phyloP scores from a whole-genome alignment of 2,113 vertebrate genomes.

The Rhinoptilus africanus region DNA sequence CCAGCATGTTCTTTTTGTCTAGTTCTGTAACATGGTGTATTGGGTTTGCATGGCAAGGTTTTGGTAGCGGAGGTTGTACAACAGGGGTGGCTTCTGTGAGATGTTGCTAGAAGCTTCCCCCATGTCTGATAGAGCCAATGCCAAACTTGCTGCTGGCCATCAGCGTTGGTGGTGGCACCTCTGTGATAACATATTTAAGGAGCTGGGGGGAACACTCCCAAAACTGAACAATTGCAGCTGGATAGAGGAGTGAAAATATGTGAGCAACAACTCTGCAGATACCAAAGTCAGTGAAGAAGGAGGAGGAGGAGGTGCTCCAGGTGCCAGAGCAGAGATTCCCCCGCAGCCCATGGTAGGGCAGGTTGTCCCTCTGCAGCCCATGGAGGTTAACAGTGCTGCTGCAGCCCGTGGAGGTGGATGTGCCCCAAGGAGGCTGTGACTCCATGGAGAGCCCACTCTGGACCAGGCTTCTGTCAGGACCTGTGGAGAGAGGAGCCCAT shows the following conservation, averaged over 20 bases:
- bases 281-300: not conserved
- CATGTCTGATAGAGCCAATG: rapidly evolving
- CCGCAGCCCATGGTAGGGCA: not conserved
- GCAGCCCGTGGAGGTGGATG: not conserved
- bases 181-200: not conserved
- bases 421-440: not conserved
- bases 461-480: not conserved
- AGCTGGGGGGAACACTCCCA: no score
- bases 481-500: not conserved
- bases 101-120: not conserved
- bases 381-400: not conserved
- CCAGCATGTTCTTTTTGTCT: not conserved
- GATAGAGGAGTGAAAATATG: not conserved
- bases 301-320: not conserved
- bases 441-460: rapidly evolving
- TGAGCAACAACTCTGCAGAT: not conserved
- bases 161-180: not conserved
- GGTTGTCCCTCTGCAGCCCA: not conserved
- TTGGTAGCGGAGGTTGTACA: not conserved
- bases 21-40: not conserved
- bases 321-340: not conserved
- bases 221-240: not conserved
- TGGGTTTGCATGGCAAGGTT: not conserved
- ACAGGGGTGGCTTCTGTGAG: not conserved
- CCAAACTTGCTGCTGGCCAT: not conserved